These are phyloP conservation scores for Ascaphus truei DNA, from an alignment of 2,113 vertebrate species.

Conservation along the genomic window DNA sequence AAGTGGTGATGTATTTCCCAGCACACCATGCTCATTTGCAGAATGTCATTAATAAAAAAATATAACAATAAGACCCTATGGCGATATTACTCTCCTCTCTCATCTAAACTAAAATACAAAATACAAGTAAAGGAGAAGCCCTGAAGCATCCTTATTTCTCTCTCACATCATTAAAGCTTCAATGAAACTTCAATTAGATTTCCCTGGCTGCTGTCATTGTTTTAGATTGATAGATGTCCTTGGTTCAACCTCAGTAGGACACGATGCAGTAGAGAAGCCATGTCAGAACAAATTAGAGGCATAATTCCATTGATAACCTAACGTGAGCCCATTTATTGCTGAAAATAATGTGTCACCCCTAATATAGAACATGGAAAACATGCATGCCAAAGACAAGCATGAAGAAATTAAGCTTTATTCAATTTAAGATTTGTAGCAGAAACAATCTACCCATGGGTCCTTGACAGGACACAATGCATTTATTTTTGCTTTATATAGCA, in stretches of 20 bases:
- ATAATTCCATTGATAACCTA: constrained; percentile 15
- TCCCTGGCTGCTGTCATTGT: constrained; percentile 60
- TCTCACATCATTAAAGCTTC: constrained; percentile 76
- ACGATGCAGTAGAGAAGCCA: constrained; percentile 39
- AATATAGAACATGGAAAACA: constrained; percentile 10
- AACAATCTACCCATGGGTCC: no score
- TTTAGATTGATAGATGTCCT: constrained; percentile 77
- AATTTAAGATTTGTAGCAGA: no score
- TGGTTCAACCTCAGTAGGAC: constrained; percentile 67
- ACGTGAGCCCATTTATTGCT: constrained; percentile 12
- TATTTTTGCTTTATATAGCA: no score
- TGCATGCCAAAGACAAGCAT: not conserved
- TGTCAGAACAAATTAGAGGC: constrained; percentile 56
- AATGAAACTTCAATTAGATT: constrained; percentile 76
- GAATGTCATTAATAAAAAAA: constrained; percentile 36
- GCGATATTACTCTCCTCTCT: constrained; percentile 44
- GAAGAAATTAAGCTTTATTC: no score
- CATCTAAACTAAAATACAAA: constrained; percentile 44
- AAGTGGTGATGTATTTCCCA: constrained; percentile 10
- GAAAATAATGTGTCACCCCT: constrained; percentile 15
- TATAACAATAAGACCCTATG: constrained; percentile 47
- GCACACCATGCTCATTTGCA: constrained; percentile 36
- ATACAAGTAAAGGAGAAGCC: constrained; percentile 51
- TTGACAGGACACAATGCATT: no score
- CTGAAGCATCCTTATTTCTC: constrained; percentile 63